These are phyloP conservation scores for Muscicapa striata DNA, from an alignment of 2,797 vertebrate genomes.

Conservation along the genomic window DNA sequence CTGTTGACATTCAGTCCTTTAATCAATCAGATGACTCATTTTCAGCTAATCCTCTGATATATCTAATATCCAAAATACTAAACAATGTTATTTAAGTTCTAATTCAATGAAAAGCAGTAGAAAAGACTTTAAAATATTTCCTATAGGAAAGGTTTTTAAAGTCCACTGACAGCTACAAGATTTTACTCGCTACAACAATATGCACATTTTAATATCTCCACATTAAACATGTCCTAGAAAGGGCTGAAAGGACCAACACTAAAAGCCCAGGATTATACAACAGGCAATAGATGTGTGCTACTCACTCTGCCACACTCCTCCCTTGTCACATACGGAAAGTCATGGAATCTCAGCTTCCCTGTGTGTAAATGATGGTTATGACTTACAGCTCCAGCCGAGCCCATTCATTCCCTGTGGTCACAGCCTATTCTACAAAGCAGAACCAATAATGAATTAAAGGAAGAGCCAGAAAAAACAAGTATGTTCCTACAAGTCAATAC, in stretches of 20 bases:
- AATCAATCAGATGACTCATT: background rate
- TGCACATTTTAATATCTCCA: background rate
- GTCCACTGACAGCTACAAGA: background rate
- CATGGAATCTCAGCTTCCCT: background rate
- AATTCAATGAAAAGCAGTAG: background rate
- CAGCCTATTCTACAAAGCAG: background rate
- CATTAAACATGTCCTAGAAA: background rate
- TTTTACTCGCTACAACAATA: background rate
- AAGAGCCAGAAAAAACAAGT: slow-evolving; percentile 9
- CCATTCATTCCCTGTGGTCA: background rate
- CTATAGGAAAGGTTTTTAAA: background rate
- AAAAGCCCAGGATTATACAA: background rate
- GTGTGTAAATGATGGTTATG: background rate
- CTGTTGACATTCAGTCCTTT: background rate
- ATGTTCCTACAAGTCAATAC: slow-evolving; percentile 3
- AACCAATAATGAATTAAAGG: slow-evolving; percentile 20
- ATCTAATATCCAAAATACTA: background rate
- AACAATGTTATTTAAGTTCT: background rate
- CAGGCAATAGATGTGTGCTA: background rate
- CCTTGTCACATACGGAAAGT: background rate
- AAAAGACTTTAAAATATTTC: background rate
- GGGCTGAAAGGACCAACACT: background rate
- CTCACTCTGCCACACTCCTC: background rate
- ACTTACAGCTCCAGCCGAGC: background rate
- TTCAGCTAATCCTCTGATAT: background rate